Conservation (phyloP, 2,888 invertebrate genomes). For the Cynaeus angustus region DNA sequence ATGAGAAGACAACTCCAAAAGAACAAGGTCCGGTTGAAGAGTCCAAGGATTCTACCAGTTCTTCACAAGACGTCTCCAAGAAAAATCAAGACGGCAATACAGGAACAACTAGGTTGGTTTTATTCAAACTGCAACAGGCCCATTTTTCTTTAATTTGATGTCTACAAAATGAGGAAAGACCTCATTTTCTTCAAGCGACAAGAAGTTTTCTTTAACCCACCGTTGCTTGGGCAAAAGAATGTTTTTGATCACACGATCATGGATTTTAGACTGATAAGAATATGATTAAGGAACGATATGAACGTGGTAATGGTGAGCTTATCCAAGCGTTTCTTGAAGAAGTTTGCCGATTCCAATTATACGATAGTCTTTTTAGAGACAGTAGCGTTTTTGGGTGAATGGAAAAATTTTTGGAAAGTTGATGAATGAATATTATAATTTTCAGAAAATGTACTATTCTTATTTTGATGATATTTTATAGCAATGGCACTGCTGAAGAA, state of each 20-base stretch:
- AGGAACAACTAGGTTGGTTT: slow-evolving; percentile 53
- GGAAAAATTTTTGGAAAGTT: slow-evolving; percentile 7
- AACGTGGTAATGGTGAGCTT: slow-evolving; percentile 17
- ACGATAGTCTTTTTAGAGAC: slow-evolving; percentile 20
- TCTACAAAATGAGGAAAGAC: slow-evolving; percentile 42
- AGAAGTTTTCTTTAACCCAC: slow-evolving; percentile 11
- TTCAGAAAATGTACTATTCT: slow-evolving; percentile 5
- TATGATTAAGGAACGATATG: not conserved
- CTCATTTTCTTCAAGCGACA: slow-evolving; percentile 11
- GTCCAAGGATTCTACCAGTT: slow-evolving; percentile 16
- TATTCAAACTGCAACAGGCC: slow-evolving; percentile 13
- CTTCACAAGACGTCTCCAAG: slow-evolving; percentile 43
- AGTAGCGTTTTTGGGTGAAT: slow-evolving; percentile 23
- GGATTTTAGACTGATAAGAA: slow-evolving; percentile 17
- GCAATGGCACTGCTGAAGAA: slow-evolving; percentile 30
- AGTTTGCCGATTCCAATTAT: slow-evolving; percentile 13
- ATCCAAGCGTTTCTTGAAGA: slow-evolving; percentile 6
- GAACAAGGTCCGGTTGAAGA: slow-evolving; percentile 35
- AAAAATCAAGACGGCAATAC: slow-evolving; percentile 34
- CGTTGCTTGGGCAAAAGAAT: slow-evolving; percentile 9
- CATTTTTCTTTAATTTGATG: slow-evolving; percentile 14
- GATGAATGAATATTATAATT: slow-evolving; percentile 18
- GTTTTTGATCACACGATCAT: slow-evolving; percentile 16
- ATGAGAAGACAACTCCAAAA: slow-evolving; percentile 55
- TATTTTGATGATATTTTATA: slow-evolving; percentile 34